These are phyloP conservation scores for Coenobita brevimanus DNA, from an alignment of 1,140 invertebrate genomes.

Conservation along the genomic window DNA sequence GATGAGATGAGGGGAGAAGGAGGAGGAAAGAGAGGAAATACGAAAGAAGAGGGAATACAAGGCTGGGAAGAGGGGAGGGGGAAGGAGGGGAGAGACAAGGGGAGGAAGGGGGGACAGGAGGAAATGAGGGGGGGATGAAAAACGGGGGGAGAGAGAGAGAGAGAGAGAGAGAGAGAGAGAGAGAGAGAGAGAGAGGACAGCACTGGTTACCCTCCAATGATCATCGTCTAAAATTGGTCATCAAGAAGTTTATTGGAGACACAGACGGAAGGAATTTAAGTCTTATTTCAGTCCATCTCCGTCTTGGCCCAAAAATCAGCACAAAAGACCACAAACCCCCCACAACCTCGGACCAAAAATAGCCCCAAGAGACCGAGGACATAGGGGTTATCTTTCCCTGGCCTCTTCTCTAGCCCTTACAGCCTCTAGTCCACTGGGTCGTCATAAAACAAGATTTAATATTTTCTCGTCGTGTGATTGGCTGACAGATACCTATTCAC, in stretches of 20 bases:
- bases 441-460: slow-evolving; percentile 54
- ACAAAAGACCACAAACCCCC: too few species aligned
- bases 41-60: too few species aligned
- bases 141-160: not conserved
- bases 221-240: slow-evolving; percentile 38
- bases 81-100: not conserved
- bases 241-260: slow-evolving; percentile 1
- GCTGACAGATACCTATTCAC: slow-evolving; percentile 41
- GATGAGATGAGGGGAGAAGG: too few species aligned
- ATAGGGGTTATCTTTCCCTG: too few species aligned
- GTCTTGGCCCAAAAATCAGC: slow-evolving; percentile 35
- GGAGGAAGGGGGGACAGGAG: not conserved
- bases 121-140: not conserved
- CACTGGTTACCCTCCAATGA: not conserved
- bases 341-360: not conserved
- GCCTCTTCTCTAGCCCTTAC: too few species aligned
- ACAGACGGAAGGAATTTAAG: slow-evolving; percentile 26
- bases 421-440: not conserved
- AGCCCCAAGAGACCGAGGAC: too few species aligned
- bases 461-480: slow-evolving; percentile 51
- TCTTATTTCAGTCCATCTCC: slow-evolving; percentile 37
- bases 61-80: not conserved
- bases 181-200: not conserved
- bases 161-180: not conserved
- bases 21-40: too few species aligned